A percentile compares a stretch with the other conserved stretches of the same genome.
Evolutionary conservation across 2,113 vertebrate genomes (phyloP).

Genomic region (Hippopotamus amphibius): DNA sequence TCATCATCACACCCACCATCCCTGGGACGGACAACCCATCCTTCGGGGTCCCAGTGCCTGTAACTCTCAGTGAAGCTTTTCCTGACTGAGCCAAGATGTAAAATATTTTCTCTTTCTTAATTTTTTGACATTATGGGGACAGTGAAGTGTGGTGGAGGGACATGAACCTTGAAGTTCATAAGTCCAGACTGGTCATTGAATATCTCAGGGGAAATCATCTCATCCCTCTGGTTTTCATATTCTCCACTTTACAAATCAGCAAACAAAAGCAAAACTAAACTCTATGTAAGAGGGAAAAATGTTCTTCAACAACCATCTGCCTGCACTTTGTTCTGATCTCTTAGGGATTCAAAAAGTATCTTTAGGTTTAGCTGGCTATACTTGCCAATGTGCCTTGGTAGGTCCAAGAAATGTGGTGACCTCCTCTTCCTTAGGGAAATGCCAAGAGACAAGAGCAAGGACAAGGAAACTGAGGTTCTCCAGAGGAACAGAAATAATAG

Average conservation of each 20-base stretch:
- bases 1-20: not conserved
- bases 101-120: not conserved
- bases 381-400: not conserved
- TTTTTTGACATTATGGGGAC: not conserved
- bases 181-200: not conserved
- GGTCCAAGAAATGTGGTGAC: not conserved
- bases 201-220: not conserved
- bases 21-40: not conserved
- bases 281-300: not conserved
- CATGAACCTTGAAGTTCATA: not conserved
- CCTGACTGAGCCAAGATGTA: not conserved
- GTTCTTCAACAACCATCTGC: not conserved
- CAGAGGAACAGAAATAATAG: not conserved
- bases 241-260: not conserved
- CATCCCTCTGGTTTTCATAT: not conserved
- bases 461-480: not conserved
- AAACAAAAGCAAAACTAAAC: slow-evolving; percentile 2
- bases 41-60: not conserved
- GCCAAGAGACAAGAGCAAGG: not conserved
- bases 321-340: not conserved
- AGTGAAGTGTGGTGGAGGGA: not conserved
- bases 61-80: not conserved
- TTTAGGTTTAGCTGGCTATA: not conserved
- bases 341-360: not conserved
- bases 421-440: not conserved